Percentiles rank a stretch among this genome's conserved stretches.
phyloP scores from a whole-genome alignment of 2,113 vertebrate genomes.

The Cyprinus carpio region DNA sequence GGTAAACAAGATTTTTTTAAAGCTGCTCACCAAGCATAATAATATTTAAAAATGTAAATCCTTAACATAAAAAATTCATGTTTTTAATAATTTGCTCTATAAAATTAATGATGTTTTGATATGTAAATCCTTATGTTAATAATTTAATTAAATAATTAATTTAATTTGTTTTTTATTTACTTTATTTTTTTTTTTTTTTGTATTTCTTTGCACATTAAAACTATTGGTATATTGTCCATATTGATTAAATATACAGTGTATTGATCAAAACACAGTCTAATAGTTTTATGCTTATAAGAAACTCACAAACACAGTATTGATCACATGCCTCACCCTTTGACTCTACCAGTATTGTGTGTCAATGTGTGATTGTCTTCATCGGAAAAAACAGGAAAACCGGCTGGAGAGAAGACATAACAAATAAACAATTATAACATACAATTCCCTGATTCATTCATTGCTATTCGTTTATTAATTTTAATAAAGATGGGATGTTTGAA shows the following conservation, averaged over 20 bases:
- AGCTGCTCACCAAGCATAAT: too few species aligned
- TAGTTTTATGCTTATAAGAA: background rate
- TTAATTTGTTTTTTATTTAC: background rate
- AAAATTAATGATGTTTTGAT: too few species aligned
- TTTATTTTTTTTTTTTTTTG: background rate
- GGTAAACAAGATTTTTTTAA: too few species aligned
- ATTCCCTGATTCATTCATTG: background rate
- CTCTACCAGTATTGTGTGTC: conserved; percentile 52
- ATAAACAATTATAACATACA: background rate
- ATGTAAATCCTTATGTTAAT: too few species aligned
- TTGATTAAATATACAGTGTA: background rate
- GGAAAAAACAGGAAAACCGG: conserved; percentile 79
- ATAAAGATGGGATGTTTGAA: background rate
- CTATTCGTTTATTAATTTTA: background rate
- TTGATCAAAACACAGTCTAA: background rate
- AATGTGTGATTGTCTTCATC: conserved; percentile 71
- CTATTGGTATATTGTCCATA: background rate
- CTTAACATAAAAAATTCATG: too few species aligned
- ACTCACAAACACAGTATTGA: background rate
- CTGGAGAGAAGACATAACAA: conserved; percentile 55
- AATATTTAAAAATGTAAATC: too few species aligned
- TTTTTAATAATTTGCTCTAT: too few species aligned
- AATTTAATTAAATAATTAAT: too few species aligned
- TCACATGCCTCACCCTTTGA: conserved; percentile 60
- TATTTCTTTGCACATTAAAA: background rate